phyloP scores from a whole-genome alignment of 2,113 vertebrate genomes.

The Gobiocypris rarus region DNA sequence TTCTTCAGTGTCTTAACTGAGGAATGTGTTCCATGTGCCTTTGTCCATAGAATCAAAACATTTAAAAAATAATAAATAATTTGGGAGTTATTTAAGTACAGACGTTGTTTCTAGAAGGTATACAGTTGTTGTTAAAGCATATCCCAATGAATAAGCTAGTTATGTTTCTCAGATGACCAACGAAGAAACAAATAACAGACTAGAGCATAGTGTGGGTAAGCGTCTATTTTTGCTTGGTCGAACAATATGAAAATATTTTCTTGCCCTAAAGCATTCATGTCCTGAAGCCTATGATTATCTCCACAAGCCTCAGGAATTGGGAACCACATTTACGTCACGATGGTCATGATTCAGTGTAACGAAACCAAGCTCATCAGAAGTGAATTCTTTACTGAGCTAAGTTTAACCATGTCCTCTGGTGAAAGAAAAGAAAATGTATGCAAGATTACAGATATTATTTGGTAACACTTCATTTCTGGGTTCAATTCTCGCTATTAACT shows the following conservation, averaged over 20 bases:
- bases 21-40: background rate
- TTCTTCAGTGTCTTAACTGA: background rate
- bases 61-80: background rate
- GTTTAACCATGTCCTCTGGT: constrained; percentile 32
- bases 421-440: background rate
- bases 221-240: constrained; percentile 44
- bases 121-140: background rate
- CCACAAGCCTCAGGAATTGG: constrained; percentile 45
- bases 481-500: too few relatives aligned
- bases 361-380: constrained; percentile 49
- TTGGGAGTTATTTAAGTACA: background rate
- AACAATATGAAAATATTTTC: constrained; percentile 49
- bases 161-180: constrained; percentile 33
- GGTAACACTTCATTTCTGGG: too few relatives aligned
- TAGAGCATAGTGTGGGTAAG: constrained; percentile 15
- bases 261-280: constrained; percentile 18
- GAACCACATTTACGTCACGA: constrained; percentile 61
- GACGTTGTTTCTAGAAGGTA: background rate
- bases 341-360: constrained; percentile 53
- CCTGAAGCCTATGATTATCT: constrained; percentile 58
- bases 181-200: constrained; percentile 14
- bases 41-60: background rate
- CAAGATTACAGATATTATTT: background rate
- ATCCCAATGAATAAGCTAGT: background rate
- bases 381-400: constrained; percentile 34